Evolutionary conservation across 2,888 invertebrate genomes (phyloP).

Genomic region (Lasioglossum vierecki): DNA sequence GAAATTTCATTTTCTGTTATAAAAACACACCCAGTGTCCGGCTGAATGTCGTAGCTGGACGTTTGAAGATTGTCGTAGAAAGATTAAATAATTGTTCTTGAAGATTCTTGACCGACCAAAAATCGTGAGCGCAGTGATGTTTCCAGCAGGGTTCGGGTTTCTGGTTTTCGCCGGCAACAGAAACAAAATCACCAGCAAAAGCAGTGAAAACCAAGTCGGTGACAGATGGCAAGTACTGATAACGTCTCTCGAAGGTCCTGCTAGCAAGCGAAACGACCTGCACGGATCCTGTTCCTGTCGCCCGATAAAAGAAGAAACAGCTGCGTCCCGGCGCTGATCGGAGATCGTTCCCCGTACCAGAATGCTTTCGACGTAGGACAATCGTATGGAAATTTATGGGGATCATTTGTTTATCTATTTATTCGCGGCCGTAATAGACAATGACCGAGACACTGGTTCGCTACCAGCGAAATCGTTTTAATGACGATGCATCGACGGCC

Average conservation of each 20-base stretch:
- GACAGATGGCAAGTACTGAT: slow-evolving; percentile 79
- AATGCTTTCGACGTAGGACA: slow-evolving; percentile 65
- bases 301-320: slow-evolving; percentile 77
- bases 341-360: slow-evolving; percentile 63
- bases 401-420: slow-evolving; percentile 63
- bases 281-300: slow-evolving; percentile 79
- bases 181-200: slow-evolving; percentile 66
- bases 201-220: slow-evolving; percentile 73
- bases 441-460: slow-evolving; percentile 20
- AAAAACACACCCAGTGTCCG: too few species aligned
- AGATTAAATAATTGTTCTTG: background rate
- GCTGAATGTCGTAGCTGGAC: too few species aligned
- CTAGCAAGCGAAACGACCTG: slow-evolving; percentile 72
- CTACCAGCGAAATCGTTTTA: slow-evolving; percentile 7
- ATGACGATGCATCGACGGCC: slow-evolving; percentile 9
- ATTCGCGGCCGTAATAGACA: slow-evolving; percentile 34
- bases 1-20: too few species aligned
- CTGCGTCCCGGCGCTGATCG: slow-evolving; percentile 72
- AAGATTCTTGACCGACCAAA: background rate
- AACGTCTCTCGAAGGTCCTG: slow-evolving; percentile 74
- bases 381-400: slow-evolving; percentile 67
- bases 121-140: background rate
- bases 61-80: background rate
- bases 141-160: slow-evolving; percentile 34
- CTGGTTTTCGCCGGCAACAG: slow-evolving; percentile 54